phyloP scores from a whole-genome alignment of 2,888 invertebrate genomes.

The Euzophera pinguis region DNA sequence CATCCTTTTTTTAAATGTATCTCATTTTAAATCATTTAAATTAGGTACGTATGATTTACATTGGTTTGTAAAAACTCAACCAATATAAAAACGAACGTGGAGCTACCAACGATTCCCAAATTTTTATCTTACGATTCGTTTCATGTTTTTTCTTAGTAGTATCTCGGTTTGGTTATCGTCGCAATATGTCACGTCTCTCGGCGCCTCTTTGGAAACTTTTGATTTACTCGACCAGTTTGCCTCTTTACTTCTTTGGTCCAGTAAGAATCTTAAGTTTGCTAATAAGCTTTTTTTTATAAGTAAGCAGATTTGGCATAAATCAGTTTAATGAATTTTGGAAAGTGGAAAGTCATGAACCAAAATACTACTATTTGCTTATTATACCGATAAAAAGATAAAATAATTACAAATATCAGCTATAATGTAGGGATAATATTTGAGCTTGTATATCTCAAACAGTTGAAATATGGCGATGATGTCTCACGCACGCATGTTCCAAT shows the following conservation, averaged over 20 bases:
- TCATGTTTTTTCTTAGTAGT: constrained; percentile 19
- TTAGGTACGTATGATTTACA: too few species aligned
- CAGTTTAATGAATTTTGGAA: too few species aligned
- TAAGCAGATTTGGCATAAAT: too few species aligned
- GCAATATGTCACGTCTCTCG: constrained; percentile 55
- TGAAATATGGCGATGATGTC: constrained; percentile 48
- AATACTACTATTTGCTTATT: too few species aligned
- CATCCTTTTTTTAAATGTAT: too few species aligned
- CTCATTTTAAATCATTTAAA: too few species aligned
- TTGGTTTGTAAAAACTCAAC: neutral
- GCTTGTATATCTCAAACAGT: constrained; percentile 32
- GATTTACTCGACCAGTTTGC: constrained; percentile 40
- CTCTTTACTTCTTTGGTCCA: neutral
- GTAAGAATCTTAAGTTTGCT: neutral
- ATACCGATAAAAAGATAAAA: too few species aligned
- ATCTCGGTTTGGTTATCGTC: constrained; percentile 46
- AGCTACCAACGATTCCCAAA: neutral
- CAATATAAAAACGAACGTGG: neutral
- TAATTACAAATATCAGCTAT: too few species aligned
- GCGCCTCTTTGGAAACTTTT: constrained; percentile 57
- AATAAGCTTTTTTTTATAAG: too few species aligned
- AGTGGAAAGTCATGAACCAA: too few species aligned
- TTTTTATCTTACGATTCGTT: neutral
- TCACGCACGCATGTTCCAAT: constrained; percentile 54
- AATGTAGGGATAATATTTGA: neutral